Evolutionary conservation across 1,140 invertebrate species (phyloP).

Genomic region (Drosophila dunni): DNA sequence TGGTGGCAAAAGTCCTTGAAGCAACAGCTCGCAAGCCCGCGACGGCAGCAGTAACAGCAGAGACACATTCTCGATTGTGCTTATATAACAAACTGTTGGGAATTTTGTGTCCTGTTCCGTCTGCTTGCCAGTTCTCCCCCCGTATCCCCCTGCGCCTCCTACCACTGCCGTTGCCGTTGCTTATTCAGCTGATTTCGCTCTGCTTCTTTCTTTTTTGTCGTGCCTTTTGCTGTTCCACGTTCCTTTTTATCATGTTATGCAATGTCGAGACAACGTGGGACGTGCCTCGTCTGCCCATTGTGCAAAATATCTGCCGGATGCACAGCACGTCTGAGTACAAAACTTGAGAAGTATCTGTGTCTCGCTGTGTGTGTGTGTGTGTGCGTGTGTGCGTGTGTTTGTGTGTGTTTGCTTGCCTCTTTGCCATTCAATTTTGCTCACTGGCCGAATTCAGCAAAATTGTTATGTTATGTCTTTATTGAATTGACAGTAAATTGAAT

Average conservation of each 20-base stretch:
- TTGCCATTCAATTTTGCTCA: constrained; percentile 56
- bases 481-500: constrained; percentile 74
- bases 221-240: constrained; percentile 23
- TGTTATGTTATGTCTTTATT: constrained; percentile 73
- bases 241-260: constrained; percentile 46
- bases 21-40: constrained; percentile 55
- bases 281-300: constrained; percentile 40
- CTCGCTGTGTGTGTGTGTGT: constrained; percentile 34
- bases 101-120: constrained; percentile 16
- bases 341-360: constrained; percentile 10
- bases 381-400: constrained; percentile 41
- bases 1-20: constrained; percentile 70
- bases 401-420: constrained; percentile 37
- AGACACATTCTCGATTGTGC: constrained; percentile 7
- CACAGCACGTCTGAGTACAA: constrained; percentile 29
- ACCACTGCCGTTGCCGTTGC: constrained; percentile 2
- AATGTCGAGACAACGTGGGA: constrained; percentile 44
- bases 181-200: constrained; percentile 12
- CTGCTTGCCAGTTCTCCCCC: background rate
- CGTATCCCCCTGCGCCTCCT: background rate
- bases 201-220: background rate
- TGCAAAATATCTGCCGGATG: constrained; percentile 52
- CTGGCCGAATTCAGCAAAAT: constrained; percentile 38
- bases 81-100: constrained; percentile 38
- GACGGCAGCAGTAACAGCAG: constrained; percentile 31